Conservation (phyloP, 2,113 vertebrate genomes). For the Pyxicephalus adspersus region DNA sequence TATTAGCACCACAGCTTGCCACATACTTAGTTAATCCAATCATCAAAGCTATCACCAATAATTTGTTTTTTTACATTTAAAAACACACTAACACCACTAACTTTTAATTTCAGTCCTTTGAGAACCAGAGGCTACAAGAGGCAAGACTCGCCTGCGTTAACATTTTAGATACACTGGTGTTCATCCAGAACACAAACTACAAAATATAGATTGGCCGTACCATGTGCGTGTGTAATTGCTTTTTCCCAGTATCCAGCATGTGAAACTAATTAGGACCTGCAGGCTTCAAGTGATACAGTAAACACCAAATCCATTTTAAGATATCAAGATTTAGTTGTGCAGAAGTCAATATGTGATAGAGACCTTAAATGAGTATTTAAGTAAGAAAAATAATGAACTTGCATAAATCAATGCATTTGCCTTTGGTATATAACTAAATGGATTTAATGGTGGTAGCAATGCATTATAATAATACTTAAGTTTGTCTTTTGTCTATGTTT, state of each 20-base stretch:
- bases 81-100: constrained; percentile 42
- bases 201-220: constrained; percentile 32
- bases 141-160: background rate
- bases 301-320: constrained; percentile 23
- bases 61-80: constrained; percentile 46
- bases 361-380: background rate
- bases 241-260: constrained; percentile 24
- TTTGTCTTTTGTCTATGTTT: no score
- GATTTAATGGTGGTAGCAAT: no score
- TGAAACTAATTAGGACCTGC: constrained; percentile 24
- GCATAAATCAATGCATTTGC: background rate
- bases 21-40: constrained; percentile 49
- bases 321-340: constrained; percentile 12
- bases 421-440: no score
- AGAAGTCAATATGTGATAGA: background rate
- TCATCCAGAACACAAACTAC: constrained; percentile 30
- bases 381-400: background rate
- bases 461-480: no score
- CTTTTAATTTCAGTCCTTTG: constrained; percentile 38
- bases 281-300: constrained; percentile 8
- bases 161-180: constrained; percentile 9
- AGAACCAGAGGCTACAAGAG: constrained; percentile 12
- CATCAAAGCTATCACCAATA: constrained; percentile 51
- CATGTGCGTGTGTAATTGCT: constrained; percentile 22
- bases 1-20: constrained; percentile 35